Conservation (phyloP, 2,797 vertebrate species). For the Syngnathus acus region DNA sequence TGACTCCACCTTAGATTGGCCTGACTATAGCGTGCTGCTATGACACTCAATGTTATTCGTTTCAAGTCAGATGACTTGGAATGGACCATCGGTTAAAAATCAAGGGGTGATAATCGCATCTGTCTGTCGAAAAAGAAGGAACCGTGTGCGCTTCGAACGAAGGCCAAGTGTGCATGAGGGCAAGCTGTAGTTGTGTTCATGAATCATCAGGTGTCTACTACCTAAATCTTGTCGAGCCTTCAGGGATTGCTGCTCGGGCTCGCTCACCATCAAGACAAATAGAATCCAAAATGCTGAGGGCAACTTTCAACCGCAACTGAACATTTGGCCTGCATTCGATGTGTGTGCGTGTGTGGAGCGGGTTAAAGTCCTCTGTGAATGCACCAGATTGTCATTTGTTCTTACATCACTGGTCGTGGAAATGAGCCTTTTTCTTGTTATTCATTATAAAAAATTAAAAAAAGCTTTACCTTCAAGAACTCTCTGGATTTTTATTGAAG, state of each 20-base stretch:
- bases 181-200: neutral
- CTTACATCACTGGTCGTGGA: slow-evolving; percentile 19
- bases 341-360: neutral
- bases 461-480: neutral
- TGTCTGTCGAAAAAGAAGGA: neutral
- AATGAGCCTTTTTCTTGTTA: slow-evolving; percentile 32
- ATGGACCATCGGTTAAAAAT: too few relatives aligned
- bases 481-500: neutral
- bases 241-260: neutral
- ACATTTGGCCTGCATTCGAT: neutral
- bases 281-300: too few relatives aligned
- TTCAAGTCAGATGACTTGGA: too few relatives aligned
- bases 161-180: neutral
- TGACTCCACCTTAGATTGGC: too few relatives aligned
- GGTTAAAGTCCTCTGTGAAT: too few relatives aligned
- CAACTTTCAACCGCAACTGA: neutral
- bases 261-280: neutral
- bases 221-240: neutral
- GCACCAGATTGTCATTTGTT: neutral
- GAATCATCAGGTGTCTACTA: neutral
- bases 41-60: too few relatives aligned
- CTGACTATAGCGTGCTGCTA: too few relatives aligned
- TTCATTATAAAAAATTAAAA: slow-evolving; percentile 24
- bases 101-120: too few relatives aligned
- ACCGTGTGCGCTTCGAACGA: too few relatives aligned